Evolutionary conservation across 2,113 vertebrate species (phyloP).

Genomic region (Carassius auratus): DNA sequence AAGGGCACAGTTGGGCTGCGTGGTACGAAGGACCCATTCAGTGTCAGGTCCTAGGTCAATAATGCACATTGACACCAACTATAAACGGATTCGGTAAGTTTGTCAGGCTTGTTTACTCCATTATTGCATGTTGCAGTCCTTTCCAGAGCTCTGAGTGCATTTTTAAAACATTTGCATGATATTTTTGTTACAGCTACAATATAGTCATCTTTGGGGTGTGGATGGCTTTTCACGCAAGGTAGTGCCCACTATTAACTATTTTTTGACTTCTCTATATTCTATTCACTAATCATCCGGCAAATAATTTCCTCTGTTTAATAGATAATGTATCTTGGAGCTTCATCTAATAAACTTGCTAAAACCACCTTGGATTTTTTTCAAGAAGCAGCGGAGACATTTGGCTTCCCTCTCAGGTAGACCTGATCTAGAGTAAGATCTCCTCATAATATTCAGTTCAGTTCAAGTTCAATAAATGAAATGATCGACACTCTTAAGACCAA

Average conservation of each 20-base stretch:
- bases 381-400: conserved; percentile 43
- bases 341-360: conserved; percentile 40
- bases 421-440: too few species aligned
- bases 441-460: too few species aligned
- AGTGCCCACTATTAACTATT: not conserved
- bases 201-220: not conserved
- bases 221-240: conserved; percentile 32
- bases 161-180: not conserved
- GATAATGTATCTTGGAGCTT: conserved; percentile 43
- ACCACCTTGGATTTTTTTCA: conserved; percentile 43
- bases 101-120: not conserved
- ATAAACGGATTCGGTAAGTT: conserved; percentile 1
- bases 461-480: too few species aligned
- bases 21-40: not conserved
- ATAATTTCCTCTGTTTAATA: not conserved
- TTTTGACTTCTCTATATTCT: too few species aligned
- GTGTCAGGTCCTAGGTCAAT: not conserved
- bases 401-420: conserved; percentile 37
- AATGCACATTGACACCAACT: not conserved
- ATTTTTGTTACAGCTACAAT: not conserved
- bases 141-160: not conserved
- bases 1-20: not conserved
- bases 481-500: too few species aligned
- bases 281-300: too few species aligned
- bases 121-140: not conserved